Conservation (phyloP, 1,140 invertebrate genomes). For the Chymomyza costata region DNA sequence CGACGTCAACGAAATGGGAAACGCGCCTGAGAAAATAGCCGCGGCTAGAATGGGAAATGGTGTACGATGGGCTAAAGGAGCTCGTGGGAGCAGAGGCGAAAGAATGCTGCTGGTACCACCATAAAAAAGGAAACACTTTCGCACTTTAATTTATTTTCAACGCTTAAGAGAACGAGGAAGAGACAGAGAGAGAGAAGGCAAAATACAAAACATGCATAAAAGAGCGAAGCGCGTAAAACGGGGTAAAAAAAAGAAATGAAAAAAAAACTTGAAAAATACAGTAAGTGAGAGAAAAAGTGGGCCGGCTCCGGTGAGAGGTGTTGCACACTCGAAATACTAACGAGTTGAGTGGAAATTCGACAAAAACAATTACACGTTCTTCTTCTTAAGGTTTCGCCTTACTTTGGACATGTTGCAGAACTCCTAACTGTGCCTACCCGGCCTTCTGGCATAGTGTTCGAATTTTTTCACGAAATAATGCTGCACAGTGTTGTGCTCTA, state of each 20-base stretch:
- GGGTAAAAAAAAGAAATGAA: background rate
- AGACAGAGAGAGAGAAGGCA: no score
- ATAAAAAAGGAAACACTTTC: constrained; percentile 61
- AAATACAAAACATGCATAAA: constrained; percentile 37
- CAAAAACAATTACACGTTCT: constrained; percentile 4
- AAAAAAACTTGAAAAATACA: background rate
- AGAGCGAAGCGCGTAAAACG: no score
- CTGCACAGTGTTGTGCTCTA: no score
- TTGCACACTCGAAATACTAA: background rate
- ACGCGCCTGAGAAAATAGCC: constrained; percentile 24
- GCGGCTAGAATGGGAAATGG: constrained; percentile 11
- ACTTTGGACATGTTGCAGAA: no score
- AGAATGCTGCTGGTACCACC: no score
- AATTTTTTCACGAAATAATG: no score
- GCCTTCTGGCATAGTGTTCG: no score
- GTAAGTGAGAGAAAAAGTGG: background rate
- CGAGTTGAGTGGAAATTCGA: constrained; percentile 21
- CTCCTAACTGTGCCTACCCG: no score
- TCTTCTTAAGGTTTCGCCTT: constrained; percentile 5
- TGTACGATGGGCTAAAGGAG: constrained; percentile 24
- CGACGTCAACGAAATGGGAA: constrained; percentile 40
- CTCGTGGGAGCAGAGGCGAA: no score
- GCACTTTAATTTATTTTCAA: constrained; percentile 67
- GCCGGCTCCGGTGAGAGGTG: no score
- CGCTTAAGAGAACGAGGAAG: constrained; percentile 37